Conservation (phyloP, 2,113 vertebrate genomes). For the Egretta garzetta region DNA sequence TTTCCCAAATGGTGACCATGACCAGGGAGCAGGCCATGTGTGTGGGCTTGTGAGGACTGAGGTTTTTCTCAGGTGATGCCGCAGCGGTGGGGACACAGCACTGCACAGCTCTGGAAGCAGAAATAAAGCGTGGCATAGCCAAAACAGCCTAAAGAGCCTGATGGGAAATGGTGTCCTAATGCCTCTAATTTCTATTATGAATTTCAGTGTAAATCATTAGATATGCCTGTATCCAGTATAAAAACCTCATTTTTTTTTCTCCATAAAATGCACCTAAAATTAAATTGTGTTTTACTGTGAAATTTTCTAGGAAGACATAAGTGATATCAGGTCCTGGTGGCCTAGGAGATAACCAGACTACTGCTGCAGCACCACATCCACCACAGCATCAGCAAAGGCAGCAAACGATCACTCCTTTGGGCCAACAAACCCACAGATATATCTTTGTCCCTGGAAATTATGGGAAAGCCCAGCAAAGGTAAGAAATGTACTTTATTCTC, state of each 20-base stretch:
- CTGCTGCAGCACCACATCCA: not conserved
- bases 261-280: not conserved
- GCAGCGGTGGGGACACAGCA: not conserved
- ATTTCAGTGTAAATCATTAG: not conserved
- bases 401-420: not conserved
- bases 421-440: not conserved
- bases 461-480: not conserved
- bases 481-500: not conserved
- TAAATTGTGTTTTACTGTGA: not conserved
- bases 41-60: not conserved
- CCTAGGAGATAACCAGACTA: not conserved
- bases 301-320: not conserved
- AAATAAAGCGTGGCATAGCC: not conserved
- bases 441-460: not conserved
- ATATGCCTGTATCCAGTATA: not conserved
- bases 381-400: not conserved
- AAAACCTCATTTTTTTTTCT: not conserved
- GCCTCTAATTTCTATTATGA: not conserved
- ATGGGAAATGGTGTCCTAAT: not conserved
- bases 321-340: not conserved
- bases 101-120: not conserved
- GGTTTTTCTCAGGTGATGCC: not conserved
- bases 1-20: not conserved
- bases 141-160: not conserved
- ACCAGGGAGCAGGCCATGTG: not conserved